Evolutionary conservation across 2,113 vertebrate genomes (phyloP).

Genomic region (Periophthalmodon schlosseri): DNA sequence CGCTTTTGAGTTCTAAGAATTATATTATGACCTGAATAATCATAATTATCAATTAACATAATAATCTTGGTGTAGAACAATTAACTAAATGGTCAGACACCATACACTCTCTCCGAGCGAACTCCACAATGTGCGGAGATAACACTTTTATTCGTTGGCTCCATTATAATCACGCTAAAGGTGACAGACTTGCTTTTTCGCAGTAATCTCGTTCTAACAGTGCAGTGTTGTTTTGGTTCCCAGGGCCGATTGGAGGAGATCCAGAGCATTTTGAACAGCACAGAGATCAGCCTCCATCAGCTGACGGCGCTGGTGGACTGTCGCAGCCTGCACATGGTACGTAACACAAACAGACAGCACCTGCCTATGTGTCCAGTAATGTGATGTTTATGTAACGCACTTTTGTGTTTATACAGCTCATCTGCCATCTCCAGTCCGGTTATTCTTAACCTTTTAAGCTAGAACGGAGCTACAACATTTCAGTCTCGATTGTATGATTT

Average conservation of each 20-base stretch:
- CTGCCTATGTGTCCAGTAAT: conserved; percentile 22
- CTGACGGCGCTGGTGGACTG: conserved; percentile 97
- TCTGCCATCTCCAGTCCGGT: conserved; percentile 48
- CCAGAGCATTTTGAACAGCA: conserved; percentile 90
- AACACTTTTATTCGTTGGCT: neutral
- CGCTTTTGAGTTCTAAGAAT: too few relatives aligned
- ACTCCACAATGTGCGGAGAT: neutral
- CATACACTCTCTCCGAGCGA: neutral
- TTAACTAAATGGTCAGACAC: neutral
- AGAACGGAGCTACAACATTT: neutral
- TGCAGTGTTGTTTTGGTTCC: conserved; percentile 20
- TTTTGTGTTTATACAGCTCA: conserved; percentile 31
- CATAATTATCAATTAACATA: too few relatives aligned
- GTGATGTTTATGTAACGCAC: conserved; percentile 32
- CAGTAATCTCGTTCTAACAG: conserved; percentile 22
- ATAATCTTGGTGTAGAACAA: neutral
- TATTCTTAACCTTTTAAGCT: conserved; percentile 1
- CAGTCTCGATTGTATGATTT: conserved; percentile 17
- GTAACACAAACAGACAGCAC: neutral
- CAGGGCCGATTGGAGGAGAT: conserved; percentile 88
- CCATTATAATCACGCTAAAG: neutral
- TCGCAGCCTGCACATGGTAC: conserved; percentile 94
- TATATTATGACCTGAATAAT: too few relatives aligned
- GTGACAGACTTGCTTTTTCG: conserved; percentile 9
- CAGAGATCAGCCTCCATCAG: conserved; percentile 93